A percentile compares a stretch with the other conserved stretches of the same genome.
These are phyloP conservation scores for Epizoanthus illoricatus DNA, from an alignment of 92 coral and sea anemone genomes.

Conservation along the genomic window DNA sequence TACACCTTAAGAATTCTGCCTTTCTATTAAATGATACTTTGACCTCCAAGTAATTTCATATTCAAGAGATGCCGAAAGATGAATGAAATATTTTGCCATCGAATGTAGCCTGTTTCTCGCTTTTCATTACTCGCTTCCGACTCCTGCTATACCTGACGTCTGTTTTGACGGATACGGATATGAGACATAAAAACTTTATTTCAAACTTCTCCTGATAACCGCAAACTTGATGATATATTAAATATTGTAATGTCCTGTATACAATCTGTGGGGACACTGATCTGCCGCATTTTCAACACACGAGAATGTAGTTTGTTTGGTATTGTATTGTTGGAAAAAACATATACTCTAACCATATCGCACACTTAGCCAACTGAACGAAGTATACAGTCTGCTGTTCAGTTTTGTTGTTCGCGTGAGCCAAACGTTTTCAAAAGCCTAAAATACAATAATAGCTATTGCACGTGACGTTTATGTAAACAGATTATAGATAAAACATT, in stretches of 20 bases:
- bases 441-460: background rate
- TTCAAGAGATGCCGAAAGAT: background rate
- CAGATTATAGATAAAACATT: background rate
- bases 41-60: too few relatives aligned
- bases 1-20: background rate
- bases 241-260: background rate
- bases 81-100: slow-evolving; percentile 6
- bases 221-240: background rate
- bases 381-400: background rate
- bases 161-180: slow-evolving; percentile 39
- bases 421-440: background rate
- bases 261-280: background rate
- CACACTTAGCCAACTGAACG: too few relatives aligned
- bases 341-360: too few relatives aligned
- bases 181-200: background rate
- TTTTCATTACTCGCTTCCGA: slow-evolving; percentile 42
- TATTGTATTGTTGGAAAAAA: too few relatives aligned
- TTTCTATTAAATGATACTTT: background rate
- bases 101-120: background rate
- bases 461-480: background rate
- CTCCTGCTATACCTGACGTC: background rate
- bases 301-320: too few relatives aligned
- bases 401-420: slow-evolving; percentile 7
- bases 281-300: too few relatives aligned
- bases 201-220: background rate